Evolutionary conservation across 2,113 vertebrate genomes (phyloP), one percentile per base, ranked within the genome.

Genomic region (Rhabdornis inornatus): DNA sequence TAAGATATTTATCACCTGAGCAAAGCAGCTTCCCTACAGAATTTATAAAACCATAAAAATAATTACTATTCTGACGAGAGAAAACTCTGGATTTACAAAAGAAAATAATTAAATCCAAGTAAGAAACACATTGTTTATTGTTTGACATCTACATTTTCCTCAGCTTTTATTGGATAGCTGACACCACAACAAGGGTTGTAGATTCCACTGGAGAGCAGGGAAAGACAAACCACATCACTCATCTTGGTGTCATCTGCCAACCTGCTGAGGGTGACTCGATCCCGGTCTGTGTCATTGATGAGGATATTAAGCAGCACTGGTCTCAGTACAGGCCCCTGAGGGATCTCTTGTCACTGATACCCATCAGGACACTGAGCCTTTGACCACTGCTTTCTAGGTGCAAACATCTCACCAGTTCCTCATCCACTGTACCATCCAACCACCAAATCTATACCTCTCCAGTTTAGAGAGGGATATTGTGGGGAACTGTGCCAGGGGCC

Each of bases 261-360:
- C 23, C 30, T 39, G 7, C 45, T 53, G 33, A n/a, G 45, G 11
- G 6, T 39, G 45, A 9, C 53, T 82, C 3, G 2, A 3, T n/a
- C 60, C 23, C 23, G 7, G 52, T 13, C 9, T 37, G 10, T 74
- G 68, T 14, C 13, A 8, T 1, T 21, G 39, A n/a, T 30, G n/a
- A 10, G 25, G 28, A 15, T 17, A 6, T 8, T 21, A 17, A 60
- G 25, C 20, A 53, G 19, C 7, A 8, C 27, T 39, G 68, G 11
- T 66, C 31, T 40, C 50, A 50, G 6, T 20, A 23, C 27, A 23
- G 60, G 39, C 7, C 20, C 37, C n/a, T 60, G 45, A 53, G 39
- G 20, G 47, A 13, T 74, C 69, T 21, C 15, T 39, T 45, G 24
- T 30, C 61, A n/a, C 28, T 0, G 0, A 1, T 13, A 17, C 49